Evolutionary conservation across 2,888 invertebrate species (phyloP), one percentile per base, ranked within the genome.

Genomic region (Crematogaster levior): DNA sequence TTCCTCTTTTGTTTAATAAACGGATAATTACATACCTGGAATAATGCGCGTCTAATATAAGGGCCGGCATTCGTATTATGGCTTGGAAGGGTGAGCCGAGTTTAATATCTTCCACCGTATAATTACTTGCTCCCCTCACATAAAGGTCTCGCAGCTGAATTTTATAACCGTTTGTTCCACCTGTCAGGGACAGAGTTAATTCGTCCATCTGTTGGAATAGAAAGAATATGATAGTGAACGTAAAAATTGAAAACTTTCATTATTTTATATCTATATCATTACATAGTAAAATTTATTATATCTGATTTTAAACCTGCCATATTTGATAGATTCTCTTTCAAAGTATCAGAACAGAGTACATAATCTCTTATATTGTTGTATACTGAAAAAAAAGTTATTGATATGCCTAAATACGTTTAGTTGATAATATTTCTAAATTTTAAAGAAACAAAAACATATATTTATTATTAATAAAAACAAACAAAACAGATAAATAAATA

Each of bases 71-170:
- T 81, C 95, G 94, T 72, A 97, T 95, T 88, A 95, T 95, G 0
- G 96, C 96, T 93, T 96, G 96, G 92, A 97, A 97, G 48, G 97
- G 96, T 91, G 95, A 95, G n/a, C 95, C 96, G 84, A 96, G 95
- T 87, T 94, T 94, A 88, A 95, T 94, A 87, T 95, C 94, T 27
- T 93, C 91, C 51, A 95, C 94, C n/a, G 95, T 94, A 88, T 94
- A 95, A 93, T 95, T 95, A 86, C 95, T 95, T 30, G 95, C 94
- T 82, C 95, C 95, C 91, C 88, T 95, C 82, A 95, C 93, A 84
- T 94, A 94, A 85, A 95, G 91, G 77, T 95, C 95, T 83, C 93
- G 94, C 81, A 95, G 93, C 66, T 94, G 94, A 84, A 95, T 92
- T 85, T 92, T 93, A 88, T 97, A 95, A 88, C 95, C 95, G 91